phyloP scores from a whole-genome alignment of 2,797 vertebrate species.

The Masticophis lateralis region DNA sequence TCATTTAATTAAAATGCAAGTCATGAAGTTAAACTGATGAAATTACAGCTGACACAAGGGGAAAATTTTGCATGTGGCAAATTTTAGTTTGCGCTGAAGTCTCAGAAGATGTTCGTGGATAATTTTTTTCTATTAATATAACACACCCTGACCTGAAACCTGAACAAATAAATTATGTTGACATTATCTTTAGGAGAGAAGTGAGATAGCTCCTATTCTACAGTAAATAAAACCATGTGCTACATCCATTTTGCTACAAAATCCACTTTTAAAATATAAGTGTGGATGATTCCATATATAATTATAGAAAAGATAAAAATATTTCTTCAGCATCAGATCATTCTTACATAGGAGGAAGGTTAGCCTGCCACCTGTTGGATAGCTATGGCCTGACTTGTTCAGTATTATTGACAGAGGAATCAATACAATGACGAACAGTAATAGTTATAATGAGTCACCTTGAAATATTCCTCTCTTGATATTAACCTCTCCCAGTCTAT shows the following conservation, averaged over 20 bases:
- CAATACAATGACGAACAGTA: not conserved
- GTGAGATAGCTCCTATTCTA: not conserved
- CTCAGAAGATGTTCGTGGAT: not conserved
- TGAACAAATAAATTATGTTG: not conserved
- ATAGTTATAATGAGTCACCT: not conserved
- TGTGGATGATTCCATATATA: not conserved
- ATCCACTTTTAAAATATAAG: constrained; percentile 13
- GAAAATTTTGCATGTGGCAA: constrained; percentile 21
- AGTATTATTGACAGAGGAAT: not conserved
- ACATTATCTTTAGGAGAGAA: not conserved
- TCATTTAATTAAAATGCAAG: constrained; percentile 55
- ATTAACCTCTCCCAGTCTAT: not conserved
- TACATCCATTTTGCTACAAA: not conserved
- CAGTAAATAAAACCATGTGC: not conserved
- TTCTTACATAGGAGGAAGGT: not conserved
- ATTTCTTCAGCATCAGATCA: not conserved
- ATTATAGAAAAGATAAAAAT: not conserved
- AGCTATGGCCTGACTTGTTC: not conserved
- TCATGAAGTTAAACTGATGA: constrained; percentile 22
- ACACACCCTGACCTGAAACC: constrained; percentile 8
- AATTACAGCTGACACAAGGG: constrained; percentile 24
- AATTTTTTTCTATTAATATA: constrained; percentile 28
- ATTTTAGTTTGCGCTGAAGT: constrained; percentile 39
- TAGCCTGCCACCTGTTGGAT: not conserved
- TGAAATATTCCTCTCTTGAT: not conserved